Evolutionary conservation across 2,888 invertebrate species (phyloP).

Genomic region (Cephus pulcher): DNA sequence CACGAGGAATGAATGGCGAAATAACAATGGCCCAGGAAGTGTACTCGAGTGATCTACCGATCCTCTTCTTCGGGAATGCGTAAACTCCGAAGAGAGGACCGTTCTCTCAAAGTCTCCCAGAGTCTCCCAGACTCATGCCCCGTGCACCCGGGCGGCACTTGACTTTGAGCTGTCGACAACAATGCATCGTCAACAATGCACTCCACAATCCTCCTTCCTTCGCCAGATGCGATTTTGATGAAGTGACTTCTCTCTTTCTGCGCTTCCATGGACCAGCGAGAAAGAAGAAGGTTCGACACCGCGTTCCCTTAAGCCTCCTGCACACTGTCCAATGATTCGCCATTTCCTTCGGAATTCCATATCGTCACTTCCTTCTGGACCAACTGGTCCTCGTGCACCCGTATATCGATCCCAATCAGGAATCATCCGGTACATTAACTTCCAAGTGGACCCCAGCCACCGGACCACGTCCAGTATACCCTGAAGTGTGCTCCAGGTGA

Average conservation of each 20-base stretch:
- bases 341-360: background rate
- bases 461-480: background rate
- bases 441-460: background rate
- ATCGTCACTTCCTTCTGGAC: background rate
- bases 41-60: conserved; percentile 58
- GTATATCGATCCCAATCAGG: background rate
- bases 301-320: conserved; percentile 4
- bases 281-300: conserved; percentile 1
- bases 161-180: conserved; percentile 52
- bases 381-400: background rate
- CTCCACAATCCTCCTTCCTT: conserved; percentile 43
- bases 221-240: conserved; percentile 57
- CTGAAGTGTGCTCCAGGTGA: background rate
- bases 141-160: conserved; percentile 45
- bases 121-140: conserved; percentile 7
- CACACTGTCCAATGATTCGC: conserved; percentile 4
- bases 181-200: conserved; percentile 47
- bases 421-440: background rate
- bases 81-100: conserved; percentile 4
- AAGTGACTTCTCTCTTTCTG: conserved; percentile 42
- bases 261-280: background rate
- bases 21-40: conserved; percentile 59
- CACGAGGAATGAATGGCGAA: conserved; percentile 43
- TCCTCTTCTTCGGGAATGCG: conserved; percentile 35
- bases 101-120: conserved; percentile 14